Evolutionary conservation across 2,113 vertebrate genomes (phyloP), one percentile per base, ranked within the genome.

Genomic region (Prolemur simus): DNA sequence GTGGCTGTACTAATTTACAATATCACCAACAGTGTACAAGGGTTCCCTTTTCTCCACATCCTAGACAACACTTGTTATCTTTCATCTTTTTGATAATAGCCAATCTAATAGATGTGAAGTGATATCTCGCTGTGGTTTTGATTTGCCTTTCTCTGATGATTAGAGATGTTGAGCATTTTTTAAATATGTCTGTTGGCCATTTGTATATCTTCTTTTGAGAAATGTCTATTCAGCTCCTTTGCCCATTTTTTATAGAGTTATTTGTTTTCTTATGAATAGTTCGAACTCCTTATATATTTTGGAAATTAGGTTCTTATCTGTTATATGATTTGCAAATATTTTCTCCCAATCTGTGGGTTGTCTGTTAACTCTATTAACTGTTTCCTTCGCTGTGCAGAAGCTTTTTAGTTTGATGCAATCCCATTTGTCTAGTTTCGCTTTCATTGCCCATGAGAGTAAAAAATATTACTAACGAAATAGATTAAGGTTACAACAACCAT

Each of bases 381-480:
- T 84, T 58, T 77, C 42, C 58, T 84, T 77, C 60, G 49, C 42
- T 42, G 0, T 69, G 20, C 27, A 29, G 68, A 82, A 87, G 32
- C 23, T 88, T 63, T 82, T 64, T n/a, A 37, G 18, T 27, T 20
- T 58, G 29, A 45, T 71, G 34, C 8, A 66, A 63, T 27, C 5
- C 27, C 32, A 29, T 37, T 83, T 93, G 60, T 27, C 56, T 77
- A 25, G 23, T 84, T 77, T 21, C 39, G 29, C 37, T 74, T 37
- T 39, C 34, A 14, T 13, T 83, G 78, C 34, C 68, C 37, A 4
- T 68, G 39, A 49, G 37, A 82, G 25, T 88, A 42, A 95, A 94
- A 94, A 89, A 93, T n/a, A n/a, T 78, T 87, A 89, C 58, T 47
- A 88, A 25, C 68, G 23, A 92, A 74, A 54, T 68, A 94, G 81